Evolutionary conservation across 2,888 invertebrate species (phyloP).

Genomic region (Drosophila paracracens): DNA sequence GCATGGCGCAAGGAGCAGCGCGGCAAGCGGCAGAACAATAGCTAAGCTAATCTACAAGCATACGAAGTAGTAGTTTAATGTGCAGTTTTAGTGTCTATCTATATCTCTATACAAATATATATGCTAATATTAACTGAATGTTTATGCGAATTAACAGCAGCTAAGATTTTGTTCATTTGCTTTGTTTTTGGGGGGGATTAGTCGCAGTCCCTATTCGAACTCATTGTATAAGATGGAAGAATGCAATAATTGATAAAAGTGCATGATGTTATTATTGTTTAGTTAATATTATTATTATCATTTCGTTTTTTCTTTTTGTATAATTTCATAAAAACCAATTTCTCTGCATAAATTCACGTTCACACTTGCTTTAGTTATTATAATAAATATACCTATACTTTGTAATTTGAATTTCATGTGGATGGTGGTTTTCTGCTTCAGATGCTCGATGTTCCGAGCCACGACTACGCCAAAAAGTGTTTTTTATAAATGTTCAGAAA

Average conservation of each 20-base stretch:
- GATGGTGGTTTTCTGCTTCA: not conserved
- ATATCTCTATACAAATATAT: conserved; percentile 45
- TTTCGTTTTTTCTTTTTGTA: conserved; percentile 16
- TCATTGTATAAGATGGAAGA: conserved; percentile 17
- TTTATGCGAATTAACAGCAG: conserved; percentile 26
- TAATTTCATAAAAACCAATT: conserved; percentile 21
- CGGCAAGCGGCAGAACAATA: conserved; percentile 83
- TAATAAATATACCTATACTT: conserved; percentile 29
- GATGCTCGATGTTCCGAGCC: not conserved
- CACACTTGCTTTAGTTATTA: conserved; percentile 32
- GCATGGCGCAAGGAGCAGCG: conserved; percentile 93
- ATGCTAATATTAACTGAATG: conserved; percentile 24
- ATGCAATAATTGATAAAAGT: conserved; percentile 27
- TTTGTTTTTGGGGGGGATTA: conserved; percentile 21
- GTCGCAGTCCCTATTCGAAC: conserved; percentile 20
- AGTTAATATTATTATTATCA: conserved; percentile 19
- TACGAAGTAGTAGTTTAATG: conserved; percentile 61
- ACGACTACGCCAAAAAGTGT: conserved; percentile 16
- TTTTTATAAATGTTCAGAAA: conserved; percentile 2
- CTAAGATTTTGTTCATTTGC: conserved; percentile 8
- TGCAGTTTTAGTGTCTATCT: conserved; percentile 73
- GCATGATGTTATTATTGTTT: conserved; percentile 30
- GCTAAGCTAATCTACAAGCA: conserved; percentile 69
- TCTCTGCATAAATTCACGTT: conserved; percentile 42
- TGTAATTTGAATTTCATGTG: conserved; percentile 21